A percentile compares a stretch with the other conserved stretches of the same genome.
phyloP scores from a whole-genome alignment of 2,113 vertebrate genomes.

The Pitta sordida region DNA sequence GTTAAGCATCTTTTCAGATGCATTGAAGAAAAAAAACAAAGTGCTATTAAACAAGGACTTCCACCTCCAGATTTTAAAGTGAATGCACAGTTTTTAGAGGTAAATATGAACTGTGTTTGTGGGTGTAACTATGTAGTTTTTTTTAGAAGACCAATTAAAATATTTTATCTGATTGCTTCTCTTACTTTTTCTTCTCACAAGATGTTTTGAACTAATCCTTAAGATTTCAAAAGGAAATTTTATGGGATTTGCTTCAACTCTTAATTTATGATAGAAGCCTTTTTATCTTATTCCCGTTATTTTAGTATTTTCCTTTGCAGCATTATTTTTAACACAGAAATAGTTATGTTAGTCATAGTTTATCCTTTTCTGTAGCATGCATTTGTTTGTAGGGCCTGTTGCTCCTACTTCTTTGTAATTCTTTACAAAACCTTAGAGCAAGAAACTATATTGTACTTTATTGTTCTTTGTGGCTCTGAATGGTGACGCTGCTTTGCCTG shows the following conservation, averaged over 20 bases:
- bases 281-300: neutral
- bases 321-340: neutral
- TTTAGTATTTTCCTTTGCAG: neutral
- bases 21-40: constrained; percentile 86
- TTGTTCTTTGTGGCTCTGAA: neutral
- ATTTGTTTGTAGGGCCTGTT: neutral
- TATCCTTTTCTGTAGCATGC: neutral
- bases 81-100: constrained; percentile 96
- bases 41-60: constrained; percentile 83
- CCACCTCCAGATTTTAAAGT: constrained; percentile 98
- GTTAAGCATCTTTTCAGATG: constrained; percentile 90
- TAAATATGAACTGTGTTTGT: constrained; percentile 41
- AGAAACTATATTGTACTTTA: neutral
- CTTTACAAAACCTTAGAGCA: neutral
- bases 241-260: neutral
- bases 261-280: neutral
- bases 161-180: neutral
- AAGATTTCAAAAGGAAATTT: neutral
- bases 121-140: neutral
- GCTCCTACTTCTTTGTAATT: neutral
- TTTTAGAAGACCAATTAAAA: neutral
- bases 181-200: neutral
- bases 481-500: neutral
- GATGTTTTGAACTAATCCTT: neutral
- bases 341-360: neutral